Evolutionary conservation across 2,797 vertebrate species (phyloP), one percentile per base, ranked within the genome.

Genomic region (Allobates femoralis): DNA sequence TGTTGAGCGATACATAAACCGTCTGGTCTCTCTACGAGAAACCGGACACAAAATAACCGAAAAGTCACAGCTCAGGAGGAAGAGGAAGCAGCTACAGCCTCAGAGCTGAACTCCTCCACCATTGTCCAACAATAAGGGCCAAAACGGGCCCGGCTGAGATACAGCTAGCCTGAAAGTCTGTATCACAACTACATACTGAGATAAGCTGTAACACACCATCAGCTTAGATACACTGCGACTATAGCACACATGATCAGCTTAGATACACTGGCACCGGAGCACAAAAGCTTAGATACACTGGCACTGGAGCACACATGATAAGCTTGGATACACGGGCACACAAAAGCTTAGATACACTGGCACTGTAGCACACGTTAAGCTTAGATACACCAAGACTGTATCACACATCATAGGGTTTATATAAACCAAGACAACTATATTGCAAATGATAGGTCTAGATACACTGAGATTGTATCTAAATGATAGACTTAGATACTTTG

Each of bases 71-170:
- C 55, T 77, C 15, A 34, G 66, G 32, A 7, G 21, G 2, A 41
- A 14, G 69, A 53, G 75, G 50, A 56, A 77, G 75, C 3, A 51
- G 50, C 71, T 51, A 50, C 15, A 75, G 71, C 71, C 58, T 28
- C 51, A 15, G 34, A 60, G 32, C 34, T 5, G 8, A 30, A 23
- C 32, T 34, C 23, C 30, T 12, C 37, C 37, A 79, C 60, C 28
- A n/a, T 21, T 51, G 28, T 16, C 74, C 28, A 19, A 32, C 2
- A 41, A 11, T 14, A n/a, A 5, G 21, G 11, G 21, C 16, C 34
- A 5, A 11, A 14, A 23, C 2, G 15, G 16, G 62, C 23, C 28
- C 26, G 11, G 51, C 16, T 53, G 15, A 53, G 51, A 18, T 53
- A 53, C 30, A n/a, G 11, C 15, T 18, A 28, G 15, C 3, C 28